These are phyloP conservation scores for Tetrao urogallus DNA, from an alignment of 2,113 vertebrate genomes.

Conservation along the genomic window DNA sequence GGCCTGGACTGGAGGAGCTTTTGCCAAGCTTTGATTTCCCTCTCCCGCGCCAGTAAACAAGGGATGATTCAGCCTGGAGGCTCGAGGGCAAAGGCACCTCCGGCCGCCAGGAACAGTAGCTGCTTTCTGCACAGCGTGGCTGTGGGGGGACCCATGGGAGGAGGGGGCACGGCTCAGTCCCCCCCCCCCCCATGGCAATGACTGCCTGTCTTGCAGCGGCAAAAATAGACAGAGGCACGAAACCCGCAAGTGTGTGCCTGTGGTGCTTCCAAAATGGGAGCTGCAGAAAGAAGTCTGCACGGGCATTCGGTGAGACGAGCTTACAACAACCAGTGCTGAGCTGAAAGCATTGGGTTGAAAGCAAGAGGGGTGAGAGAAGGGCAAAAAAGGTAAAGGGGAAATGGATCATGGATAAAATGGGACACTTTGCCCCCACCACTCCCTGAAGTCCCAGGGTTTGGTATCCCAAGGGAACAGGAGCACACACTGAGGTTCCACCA, in stretches of 20 bases:
- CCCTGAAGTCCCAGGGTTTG: neutral
- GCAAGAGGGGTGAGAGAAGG: neutral
- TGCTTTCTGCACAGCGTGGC: conserved; percentile 15
- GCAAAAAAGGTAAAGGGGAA: neutral
- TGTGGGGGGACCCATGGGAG: neutral
- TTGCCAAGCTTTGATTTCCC: conserved; percentile 23
- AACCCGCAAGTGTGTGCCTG: neutral
- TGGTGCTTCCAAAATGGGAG: neutral
- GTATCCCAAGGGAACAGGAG: neutral
- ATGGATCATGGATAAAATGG: neutral
- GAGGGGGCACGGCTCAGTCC: conserved; percentile 47
- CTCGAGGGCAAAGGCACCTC: conserved; percentile 60
- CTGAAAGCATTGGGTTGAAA: neutral
- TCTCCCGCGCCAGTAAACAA: conserved; percentile 20
- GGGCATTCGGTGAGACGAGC: neutral
- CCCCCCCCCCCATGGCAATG: neutral
- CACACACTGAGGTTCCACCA: neutral
- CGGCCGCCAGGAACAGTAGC: conserved; percentile 31
- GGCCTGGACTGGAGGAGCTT: neutral
- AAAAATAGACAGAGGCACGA: neutral
- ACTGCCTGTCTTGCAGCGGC: accelerated
- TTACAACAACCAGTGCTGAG: neutral
- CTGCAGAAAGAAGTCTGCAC: neutral
- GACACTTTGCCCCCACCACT: neutral
- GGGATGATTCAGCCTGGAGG: conserved; percentile 61